Evolutionary conservation across 2,113 vertebrate species (phyloP), one percentile per base, ranked within the genome.

Genomic region (Dascyllus trimaculatus): DNA sequence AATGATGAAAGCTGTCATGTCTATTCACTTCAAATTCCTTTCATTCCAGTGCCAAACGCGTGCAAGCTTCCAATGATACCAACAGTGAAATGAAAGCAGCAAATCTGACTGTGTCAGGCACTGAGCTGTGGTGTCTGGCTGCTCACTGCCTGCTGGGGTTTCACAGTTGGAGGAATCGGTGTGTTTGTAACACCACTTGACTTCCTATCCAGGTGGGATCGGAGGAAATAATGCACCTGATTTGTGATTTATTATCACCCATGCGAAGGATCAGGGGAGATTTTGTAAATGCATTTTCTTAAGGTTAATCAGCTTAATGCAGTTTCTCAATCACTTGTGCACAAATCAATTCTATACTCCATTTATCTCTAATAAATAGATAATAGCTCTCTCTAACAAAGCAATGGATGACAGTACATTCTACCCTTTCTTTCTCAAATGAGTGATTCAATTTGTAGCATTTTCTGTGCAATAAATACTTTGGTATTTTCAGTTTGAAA

Each of bases 21-120:
- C 87, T 83, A 49, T 78, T 88, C 79, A 85, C 86, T 82, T 88
- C 76, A 84, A 84, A 90, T 80, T 84, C 85, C 60, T 90, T 94
- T 92, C 86, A 91, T 89, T 88, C 78, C 67, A 66, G 66, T 53
- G 82, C 71, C 89, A 88, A 86, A 91, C 54, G 58, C 52, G 59
- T 75, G 78, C 86, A 86, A 84, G 72, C 78, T 81, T 80, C 75
- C 89, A 81, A 92, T 90, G 86, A 90, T 78, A 72, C 58, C 72
- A 69, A 80, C 72, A 64, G 80, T 91, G 82, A 90, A 86, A 89
- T 89, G 86, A 91, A 90, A 91, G 80, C 77, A 71, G 79, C 81
- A 79, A 85, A 76, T 88, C 80, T 88, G 81, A 77, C 83, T 75
- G 60, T 77, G 81, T 78, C 75, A 81, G 84, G 64, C 87, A 88